These are phyloP conservation scores for Lasiurus borealis DNA, from an alignment of 2,113 vertebrate species.

Conservation along the genomic window DNA sequence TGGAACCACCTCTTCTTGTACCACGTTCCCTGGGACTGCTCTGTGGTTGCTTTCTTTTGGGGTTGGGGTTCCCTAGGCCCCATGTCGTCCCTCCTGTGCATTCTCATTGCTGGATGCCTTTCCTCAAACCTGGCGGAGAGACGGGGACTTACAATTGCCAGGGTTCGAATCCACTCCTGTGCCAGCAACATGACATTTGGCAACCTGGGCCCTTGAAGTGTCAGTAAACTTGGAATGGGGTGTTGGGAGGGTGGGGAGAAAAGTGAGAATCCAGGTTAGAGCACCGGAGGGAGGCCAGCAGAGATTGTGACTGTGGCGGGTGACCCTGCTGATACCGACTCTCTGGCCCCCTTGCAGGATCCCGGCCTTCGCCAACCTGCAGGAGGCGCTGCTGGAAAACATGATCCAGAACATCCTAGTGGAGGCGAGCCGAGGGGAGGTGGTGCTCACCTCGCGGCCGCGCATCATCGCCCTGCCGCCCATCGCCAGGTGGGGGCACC, in stretches of 20 bases:
- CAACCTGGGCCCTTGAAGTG: not conserved
- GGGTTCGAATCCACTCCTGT: not conserved
- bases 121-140: not conserved
- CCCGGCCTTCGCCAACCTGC: conserved; percentile 85
- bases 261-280: not conserved
- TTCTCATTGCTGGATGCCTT: not conserved
- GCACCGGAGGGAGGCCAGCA: rapidly evolving
- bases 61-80: not conserved
- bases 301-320: rapidly evolving
- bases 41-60: not conserved
- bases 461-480: conserved; percentile 87
- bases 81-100: not conserved
- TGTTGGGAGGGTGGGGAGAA: not conserved
- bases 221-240: not conserved
- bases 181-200: not conserved
- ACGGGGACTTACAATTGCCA: not conserved
- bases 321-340: rapidly evolving
- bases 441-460: conserved; percentile 90
- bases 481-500: conserved; percentile 70
- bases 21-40: not conserved
- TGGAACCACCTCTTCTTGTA: not conserved
- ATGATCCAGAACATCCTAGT: conserved; percentile 93
- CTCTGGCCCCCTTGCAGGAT: conserved; percentile 79
- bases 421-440: conserved; percentile 93
- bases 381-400: conserved; percentile 91